Conservation (phyloP, 2,888 invertebrate genomes). For the Chorisops tibialis region DNA sequence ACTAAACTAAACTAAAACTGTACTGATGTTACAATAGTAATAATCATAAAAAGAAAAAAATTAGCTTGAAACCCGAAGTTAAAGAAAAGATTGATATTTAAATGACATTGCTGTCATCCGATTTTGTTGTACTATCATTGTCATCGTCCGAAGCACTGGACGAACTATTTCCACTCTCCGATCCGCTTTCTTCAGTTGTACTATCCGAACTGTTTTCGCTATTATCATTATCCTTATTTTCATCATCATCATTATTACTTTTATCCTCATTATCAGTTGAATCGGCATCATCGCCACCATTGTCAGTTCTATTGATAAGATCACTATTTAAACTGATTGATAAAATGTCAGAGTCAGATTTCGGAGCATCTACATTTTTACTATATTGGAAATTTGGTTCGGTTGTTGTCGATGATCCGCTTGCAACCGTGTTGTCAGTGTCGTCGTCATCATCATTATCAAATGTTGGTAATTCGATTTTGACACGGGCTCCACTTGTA, state of each 20-base stretch:
- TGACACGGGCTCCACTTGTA: constrained; percentile 55
- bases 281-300: constrained; percentile 10
- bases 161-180: neutral
- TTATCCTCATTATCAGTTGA: constrained; percentile 26
- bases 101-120: constrained; percentile 17
- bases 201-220: constrained; percentile 1
- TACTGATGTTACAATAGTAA: no score
- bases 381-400: neutral
- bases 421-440: constrained; percentile 47
- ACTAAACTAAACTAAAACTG: no score
- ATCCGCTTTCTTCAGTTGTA: neutral
- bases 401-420: constrained; percentile 24
- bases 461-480: constrained; percentile 65
- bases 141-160: neutral
- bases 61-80: no score
- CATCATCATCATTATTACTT: neutral
- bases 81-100: neutral
- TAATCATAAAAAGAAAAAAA: no score
- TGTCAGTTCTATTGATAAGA: constrained; percentile 31
- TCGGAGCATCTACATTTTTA: constrained; percentile 12
- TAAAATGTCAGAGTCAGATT: constrained; percentile 15
- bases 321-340: constrained; percentile 18
- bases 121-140: constrained; percentile 5
- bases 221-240: neutral
- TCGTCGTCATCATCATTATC: constrained; percentile 64